Evolutionary conservation across 1,140 invertebrate species (phyloP).

Genomic region (Telenomus remus): DNA sequence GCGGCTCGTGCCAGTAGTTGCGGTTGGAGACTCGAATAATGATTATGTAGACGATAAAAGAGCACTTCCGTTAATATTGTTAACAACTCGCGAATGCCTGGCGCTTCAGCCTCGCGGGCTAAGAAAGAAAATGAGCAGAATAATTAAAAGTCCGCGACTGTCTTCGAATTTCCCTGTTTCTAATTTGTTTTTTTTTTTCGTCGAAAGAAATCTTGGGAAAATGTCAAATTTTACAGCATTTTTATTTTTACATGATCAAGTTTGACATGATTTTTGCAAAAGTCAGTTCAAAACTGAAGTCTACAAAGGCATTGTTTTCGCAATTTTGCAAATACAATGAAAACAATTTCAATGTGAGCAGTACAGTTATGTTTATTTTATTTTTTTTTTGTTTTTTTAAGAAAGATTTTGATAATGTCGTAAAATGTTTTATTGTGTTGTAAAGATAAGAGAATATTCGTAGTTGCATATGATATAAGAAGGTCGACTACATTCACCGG

Average conservation of each 20-base stretch:
- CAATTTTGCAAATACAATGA: too few species aligned
- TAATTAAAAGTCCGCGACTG: too few species aligned
- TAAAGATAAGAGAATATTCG: slow-evolving; percentile 12
- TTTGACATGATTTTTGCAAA: background rate
- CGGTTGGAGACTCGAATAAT: slow-evolving; percentile 54
- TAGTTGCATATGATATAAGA: slow-evolving; percentile 44
- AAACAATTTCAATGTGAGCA: too few species aligned
- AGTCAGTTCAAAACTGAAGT: too few species aligned
- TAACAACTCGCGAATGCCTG: slow-evolving; percentile 39
- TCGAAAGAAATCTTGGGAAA: background rate
- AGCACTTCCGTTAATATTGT: slow-evolving; percentile 53
- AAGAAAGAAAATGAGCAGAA: slow-evolving; percentile 23
- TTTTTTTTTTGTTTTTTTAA: too few species aligned
- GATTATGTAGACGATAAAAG: slow-evolving; percentile 53
- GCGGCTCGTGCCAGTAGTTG: slow-evolving; percentile 55
- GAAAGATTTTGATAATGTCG: too few species aligned
- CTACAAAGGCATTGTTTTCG: too few species aligned
- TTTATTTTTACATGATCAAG: too few species aligned
- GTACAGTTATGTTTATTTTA: too few species aligned
- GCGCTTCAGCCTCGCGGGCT: slow-evolving; percentile 14
- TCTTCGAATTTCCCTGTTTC: too few species aligned
- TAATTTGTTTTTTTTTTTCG: background rate
- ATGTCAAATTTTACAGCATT: too few species aligned
- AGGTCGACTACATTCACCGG: slow-evolving; percentile 70
- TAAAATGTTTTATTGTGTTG: background rate